phyloP scores from a whole-genome alignment of 2,113 vertebrate species.

The Ploceus nigricollis region DNA sequence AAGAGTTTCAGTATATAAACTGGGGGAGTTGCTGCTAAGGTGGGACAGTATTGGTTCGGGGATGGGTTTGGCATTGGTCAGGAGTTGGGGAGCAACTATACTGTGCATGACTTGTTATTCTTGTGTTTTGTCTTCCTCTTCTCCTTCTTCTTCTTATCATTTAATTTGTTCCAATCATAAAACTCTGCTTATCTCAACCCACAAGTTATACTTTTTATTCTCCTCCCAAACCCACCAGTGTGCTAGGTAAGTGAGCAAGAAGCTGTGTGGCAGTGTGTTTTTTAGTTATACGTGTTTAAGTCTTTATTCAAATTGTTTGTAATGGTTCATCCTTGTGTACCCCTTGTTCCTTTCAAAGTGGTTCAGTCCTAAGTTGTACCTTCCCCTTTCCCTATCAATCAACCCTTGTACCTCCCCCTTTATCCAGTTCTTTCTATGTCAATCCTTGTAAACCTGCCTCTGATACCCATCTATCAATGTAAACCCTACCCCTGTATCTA shows the following conservation, averaged over 20 bases:
- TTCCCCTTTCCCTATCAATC: no score
- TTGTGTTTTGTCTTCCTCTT: not conserved
- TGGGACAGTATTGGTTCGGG: rapidly evolving
- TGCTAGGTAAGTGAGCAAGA: not conserved
- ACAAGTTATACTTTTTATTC: not conserved
- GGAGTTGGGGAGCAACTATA: not conserved
- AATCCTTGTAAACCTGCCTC: no score
- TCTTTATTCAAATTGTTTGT: no score
- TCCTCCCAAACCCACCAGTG: rapidly evolving
- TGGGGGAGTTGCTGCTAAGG: not conserved
- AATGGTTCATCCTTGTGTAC: no score
- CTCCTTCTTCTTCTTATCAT: not conserved
- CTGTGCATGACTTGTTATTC: not conserved
- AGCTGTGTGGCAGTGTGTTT: no score
- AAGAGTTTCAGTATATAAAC: not conserved
- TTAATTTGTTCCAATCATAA: not conserved
- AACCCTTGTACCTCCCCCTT: no score
- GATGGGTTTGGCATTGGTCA: not conserved
- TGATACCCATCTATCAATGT: no score
- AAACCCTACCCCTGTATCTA: no score
- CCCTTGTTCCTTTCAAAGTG: no score
- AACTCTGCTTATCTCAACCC: not conserved
- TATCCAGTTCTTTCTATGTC: no score
- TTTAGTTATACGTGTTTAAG: no score
- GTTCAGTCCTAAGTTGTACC: no score